Evolutionary conservation across 53 echinoderm and acorn worm genomes (phyloP).

Genomic region (Paracentrotus lividus): DNA sequence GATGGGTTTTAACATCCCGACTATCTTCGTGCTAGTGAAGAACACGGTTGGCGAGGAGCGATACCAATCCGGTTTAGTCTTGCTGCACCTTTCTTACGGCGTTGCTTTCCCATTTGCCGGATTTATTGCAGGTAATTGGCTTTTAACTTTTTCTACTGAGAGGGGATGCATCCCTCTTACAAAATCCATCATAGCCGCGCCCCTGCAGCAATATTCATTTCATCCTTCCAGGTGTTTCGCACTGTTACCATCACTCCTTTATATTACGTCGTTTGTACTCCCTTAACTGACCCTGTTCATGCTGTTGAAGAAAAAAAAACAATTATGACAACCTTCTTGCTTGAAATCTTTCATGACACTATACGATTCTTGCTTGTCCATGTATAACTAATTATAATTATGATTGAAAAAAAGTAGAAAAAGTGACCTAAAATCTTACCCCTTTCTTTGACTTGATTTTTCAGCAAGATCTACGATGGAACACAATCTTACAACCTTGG

Average conservation of each 20-base stretch:
- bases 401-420: neutral
- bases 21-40: slow-evolving; percentile 26
- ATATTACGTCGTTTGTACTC: no score
- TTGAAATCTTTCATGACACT: no score
- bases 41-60: slow-evolving; percentile 6
- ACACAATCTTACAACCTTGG: slow-evolving; percentile 32
- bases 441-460: neutral
- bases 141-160: no score
- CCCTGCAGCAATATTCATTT: no score
- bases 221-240: no score
- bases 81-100: neutral
- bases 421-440: neutral
- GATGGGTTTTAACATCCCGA: slow-evolving; percentile 20
- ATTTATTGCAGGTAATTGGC: neutral
- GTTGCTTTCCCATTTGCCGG: neutral
- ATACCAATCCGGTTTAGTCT: neutral
- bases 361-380: no score
- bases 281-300: no score
- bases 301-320: no score
- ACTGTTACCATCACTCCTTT: no score
- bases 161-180: no score
- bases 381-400: neutral
- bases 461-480: neutral
- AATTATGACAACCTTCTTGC: no score
- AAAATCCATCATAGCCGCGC: no score